Base-by-base conservation (phyloP, 2,113 vertebrate species). In the Hippolais icterina region DNA sequence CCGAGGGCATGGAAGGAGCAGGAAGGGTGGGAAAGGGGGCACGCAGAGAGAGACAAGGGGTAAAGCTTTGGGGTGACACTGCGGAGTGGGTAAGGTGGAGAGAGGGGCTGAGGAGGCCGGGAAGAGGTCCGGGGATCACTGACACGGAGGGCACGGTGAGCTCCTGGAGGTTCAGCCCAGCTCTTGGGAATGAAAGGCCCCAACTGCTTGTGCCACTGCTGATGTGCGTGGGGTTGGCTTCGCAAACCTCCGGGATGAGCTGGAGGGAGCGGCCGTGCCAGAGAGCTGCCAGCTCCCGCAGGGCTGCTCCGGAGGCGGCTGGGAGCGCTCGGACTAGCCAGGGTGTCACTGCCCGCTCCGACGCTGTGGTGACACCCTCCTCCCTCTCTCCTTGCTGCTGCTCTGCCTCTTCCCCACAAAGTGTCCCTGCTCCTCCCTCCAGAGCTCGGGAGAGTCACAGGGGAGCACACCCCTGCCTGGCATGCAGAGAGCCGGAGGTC, bases 161-260 rank as follows among this genome's bases (percentile, higher is more conserved):
- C 15, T 24, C 17, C 15, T 24, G 60, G 56, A 76, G 53, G 19
- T 19, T 64, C 47, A 35, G 52, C 22, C 54, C 49, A 46, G 42
- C 33, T 77, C 39, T 39, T 9, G 49, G 66, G 35, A 49, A 52
- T 35, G 21, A 46, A 71, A 59, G 47, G 29, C 31, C 37, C 12
- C 11, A 28, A 0, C n/a, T 27, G 53, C 44, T 31, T 20, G 15
- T 71, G 52, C 4, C 54, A 1, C 29, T 33, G 78, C 46, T 15
- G 53, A 1, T 24, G 22, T 3, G n/a, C 3, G 7, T 5, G 20
- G 65, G 15, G 10, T 1, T 50, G 79, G 83, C 41, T 80, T 53
- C 63, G 0, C 6, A 28, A 74, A 20, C 0, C 52, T 53, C 27
- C 1, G 5, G 47, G 37, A 10, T 49, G 87, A 21, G 0, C 27